Percentiles rank a stretch among this genome's conserved stretches.
phyloP scores from a whole-genome alignment of 2,797 vertebrate genomes.

The Oreortyx pictus region DNA sequence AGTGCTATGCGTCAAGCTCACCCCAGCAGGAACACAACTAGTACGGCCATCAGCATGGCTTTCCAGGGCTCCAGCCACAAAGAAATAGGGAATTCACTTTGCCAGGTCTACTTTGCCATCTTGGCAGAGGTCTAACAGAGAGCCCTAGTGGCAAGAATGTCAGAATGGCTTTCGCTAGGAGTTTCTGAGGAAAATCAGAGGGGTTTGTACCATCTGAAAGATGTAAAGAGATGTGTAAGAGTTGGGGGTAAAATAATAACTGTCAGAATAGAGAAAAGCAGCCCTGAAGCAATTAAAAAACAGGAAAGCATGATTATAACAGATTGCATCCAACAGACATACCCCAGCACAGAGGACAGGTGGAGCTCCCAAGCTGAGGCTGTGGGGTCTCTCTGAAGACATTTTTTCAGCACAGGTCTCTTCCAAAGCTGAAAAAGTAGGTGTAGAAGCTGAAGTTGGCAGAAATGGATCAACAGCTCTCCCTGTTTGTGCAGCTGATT shows the following conservation, averaged over 20 bases:
- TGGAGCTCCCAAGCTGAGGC: not conserved
- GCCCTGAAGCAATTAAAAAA: not conserved
- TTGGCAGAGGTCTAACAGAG: not conserved
- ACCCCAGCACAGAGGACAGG: not conserved
- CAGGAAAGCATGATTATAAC: not conserved
- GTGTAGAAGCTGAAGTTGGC: not conserved
- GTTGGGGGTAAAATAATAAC: not conserved
- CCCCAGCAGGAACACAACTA: not conserved
- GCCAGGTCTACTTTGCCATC: not conserved
- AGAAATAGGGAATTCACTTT: not conserved
- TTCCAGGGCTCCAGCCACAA: not conserved
- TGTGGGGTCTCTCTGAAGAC: not conserved
- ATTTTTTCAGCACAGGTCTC: not conserved
- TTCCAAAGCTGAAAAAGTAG: not conserved
- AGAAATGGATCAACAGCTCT: not conserved
- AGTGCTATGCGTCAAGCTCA: not conserved
- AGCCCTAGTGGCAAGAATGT: not conserved
- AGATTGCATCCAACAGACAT: not conserved
- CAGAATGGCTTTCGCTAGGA: not conserved
- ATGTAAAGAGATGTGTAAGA: not conserved
- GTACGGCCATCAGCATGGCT: not conserved
- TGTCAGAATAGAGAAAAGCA: conserved; percentile 2
- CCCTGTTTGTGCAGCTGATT: not conserved
- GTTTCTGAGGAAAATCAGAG: conserved; percentile 19
- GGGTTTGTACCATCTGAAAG: not conserved